Evolutionary conservation across 2,113 vertebrate genomes (phyloP), one percentile per base, ranked within the genome.

Genomic region (Tyrannus savana): DNA sequence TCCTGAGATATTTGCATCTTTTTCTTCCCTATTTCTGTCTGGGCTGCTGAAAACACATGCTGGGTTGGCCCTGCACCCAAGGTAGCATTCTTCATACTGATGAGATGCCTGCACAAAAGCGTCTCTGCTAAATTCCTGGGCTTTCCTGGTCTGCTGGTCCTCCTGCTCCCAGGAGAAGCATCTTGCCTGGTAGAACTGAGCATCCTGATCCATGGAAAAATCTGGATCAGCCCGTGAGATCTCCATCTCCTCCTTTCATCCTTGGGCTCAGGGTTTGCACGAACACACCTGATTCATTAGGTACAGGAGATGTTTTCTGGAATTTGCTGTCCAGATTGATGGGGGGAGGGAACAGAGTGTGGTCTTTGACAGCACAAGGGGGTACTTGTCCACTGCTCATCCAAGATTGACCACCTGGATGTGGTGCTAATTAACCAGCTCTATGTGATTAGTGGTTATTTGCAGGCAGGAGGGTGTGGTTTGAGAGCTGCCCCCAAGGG

Each of bases 1-100:
- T 82, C 82, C 72, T 41, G 63, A 77, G 68, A 74, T 94, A 89
- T 92, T 96, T 94, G 89, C 95, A 94, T 95, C 94, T 80, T 92
- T 90, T 90, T 87, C 69, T 91, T 95, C 75, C 81, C 52, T 84
- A 23, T 75, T 96, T 97, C 83, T 84, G 84, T 87, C 87, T 81
- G 69, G 6, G 42, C 77, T 92, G 46, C 88, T 63, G 86, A 35
- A 91, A 93, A 75, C 86, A 88, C 22, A 12, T 3, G 5, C 22
- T 72, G 47, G 10, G 80, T 92, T 92, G 86, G 72, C 39, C 86
- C 77, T 55, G 68, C 55, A 86, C 44, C 37, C 58, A 10, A 53
- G 44, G 68, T 6, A 22, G 21, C 2, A 12, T 28, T 84, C 67
- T 49, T 87, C 78, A 56, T 44, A 58, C 42, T 69, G 82, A 86